phyloP scores from a whole-genome alignment of 2,113 vertebrate genomes.

The Engystomops pustulosus region DNA sequence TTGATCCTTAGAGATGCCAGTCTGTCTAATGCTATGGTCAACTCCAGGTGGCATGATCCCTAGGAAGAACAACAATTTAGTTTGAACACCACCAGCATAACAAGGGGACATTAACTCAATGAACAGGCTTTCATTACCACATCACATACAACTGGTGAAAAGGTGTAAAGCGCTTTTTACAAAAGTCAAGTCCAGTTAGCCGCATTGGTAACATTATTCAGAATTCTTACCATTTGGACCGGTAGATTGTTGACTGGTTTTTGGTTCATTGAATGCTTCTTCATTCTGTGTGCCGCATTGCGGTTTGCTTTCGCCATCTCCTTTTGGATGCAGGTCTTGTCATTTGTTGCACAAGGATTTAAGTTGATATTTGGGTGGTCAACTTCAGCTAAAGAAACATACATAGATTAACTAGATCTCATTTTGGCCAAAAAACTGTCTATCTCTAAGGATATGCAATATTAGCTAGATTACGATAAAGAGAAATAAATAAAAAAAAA shows the following conservation, averaged over 20 bases:
- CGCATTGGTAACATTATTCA: too few relatives aligned
- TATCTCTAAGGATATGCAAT: too few relatives aligned
- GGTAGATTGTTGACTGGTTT: slow-evolving; percentile 53
- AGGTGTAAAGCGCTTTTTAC: too few relatives aligned
- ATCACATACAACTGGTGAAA: too few relatives aligned
- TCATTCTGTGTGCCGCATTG: slow-evolving; percentile 74
- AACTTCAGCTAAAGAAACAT: slow-evolving; percentile 65
- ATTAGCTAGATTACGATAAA: too few relatives aligned
- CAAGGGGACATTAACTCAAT: too few relatives aligned
- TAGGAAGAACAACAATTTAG: slow-evolving; percentile 66
- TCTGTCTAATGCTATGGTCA: slow-evolving; percentile 86
- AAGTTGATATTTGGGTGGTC: slow-evolving; percentile 91
- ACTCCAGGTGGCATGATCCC: slow-evolving; percentile 89
- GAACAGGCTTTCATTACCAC: too few relatives aligned
- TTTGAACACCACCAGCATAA: not conserved
- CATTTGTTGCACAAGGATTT: slow-evolving; percentile 85
- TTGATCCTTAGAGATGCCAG: slow-evolving; percentile 84
- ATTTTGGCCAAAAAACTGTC: too few relatives aligned
- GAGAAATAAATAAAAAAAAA: too few relatives aligned
- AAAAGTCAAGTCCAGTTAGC: too few relatives aligned
- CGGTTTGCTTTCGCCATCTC: slow-evolving; percentile 75
- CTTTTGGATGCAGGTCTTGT: slow-evolving; percentile 90
- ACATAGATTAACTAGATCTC: too few relatives aligned
- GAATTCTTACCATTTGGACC: slow-evolving; percentile 77
- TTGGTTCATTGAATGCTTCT: slow-evolving; percentile 63